These are phyloP conservation scores for Schrankia costaestrigalis DNA, from an alignment of 2,888 invertebrate species.

Conservation along the genomic window DNA sequence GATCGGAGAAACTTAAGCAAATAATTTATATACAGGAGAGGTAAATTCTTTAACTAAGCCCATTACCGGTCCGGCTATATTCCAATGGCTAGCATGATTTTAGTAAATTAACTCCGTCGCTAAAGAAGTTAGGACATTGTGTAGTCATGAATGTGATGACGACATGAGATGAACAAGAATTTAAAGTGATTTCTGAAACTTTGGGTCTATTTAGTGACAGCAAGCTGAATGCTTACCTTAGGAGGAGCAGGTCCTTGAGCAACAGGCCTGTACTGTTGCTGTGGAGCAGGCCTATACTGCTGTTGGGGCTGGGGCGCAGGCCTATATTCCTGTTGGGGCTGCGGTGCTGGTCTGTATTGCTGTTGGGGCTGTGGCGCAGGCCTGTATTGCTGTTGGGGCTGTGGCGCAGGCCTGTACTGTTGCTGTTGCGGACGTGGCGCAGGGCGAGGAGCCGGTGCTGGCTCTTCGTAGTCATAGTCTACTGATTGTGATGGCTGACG, in stretches of 20 bases:
- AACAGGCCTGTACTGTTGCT: constrained; percentile 43
- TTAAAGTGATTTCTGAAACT: too few species aligned
- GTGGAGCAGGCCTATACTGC: constrained; percentile 46
- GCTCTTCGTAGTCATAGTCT: constrained; percentile 67
- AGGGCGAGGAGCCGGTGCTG: constrained; percentile 46
- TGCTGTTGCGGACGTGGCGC: constrained; percentile 36
- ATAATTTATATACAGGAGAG: too few species aligned
- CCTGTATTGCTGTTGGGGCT: constrained; percentile 42
- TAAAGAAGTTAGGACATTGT: too few species aligned
- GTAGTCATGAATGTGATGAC: too few species aligned
- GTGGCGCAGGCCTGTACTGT: constrained; percentile 41
- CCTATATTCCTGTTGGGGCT: constrained; percentile 47
- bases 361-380: constrained; percentile 45
- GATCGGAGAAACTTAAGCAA: too few species aligned
- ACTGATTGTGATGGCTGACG: constrained; percentile 33
- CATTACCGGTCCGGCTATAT: too few species aligned
- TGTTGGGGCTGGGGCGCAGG: constrained; percentile 46
- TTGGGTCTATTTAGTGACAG: too few species aligned
- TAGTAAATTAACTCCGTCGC: too few species aligned
- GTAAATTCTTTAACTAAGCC: too few species aligned
- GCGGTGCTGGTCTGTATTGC: constrained; percentile 38
- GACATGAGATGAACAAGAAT: too few species aligned
- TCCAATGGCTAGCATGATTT: too few species aligned
- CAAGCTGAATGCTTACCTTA: constrained; percentile 45
- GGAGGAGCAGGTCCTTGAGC: constrained; percentile 54